A percentile compares a stretch with the other conserved stretches of the same genome.
Conservation (phyloP, 2,113 vertebrate species). For the Engystomops pustulosus region DNA sequence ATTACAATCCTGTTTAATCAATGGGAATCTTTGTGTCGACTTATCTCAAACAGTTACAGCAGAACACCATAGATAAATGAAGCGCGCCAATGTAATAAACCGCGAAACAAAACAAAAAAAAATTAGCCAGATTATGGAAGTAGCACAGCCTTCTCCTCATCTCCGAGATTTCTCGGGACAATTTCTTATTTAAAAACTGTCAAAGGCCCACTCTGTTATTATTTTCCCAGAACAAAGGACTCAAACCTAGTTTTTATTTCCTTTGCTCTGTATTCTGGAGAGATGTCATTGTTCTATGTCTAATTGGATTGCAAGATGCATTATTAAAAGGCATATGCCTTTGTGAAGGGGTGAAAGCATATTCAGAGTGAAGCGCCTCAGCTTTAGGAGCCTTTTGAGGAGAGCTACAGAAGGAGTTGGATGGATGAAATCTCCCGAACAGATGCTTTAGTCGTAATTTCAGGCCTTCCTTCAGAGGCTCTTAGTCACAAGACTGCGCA, state of each 20-base stretch:
- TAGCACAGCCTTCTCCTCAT: background rate
- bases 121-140: conserved; percentile 48
- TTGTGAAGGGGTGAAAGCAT: conserved; percentile 54
- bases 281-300: conserved; percentile 59
- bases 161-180: conserved; percentile 53
- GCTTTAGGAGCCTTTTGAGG: conserved; percentile 54
- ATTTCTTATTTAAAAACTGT: conserved; percentile 59
- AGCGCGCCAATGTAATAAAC: conserved; percentile 43
- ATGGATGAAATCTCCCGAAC: conserved; percentile 48
- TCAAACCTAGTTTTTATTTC: conserved; percentile 60
- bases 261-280: conserved; percentile 58
- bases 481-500: conserved; percentile 42
- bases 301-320: conserved; percentile 59
- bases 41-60: conserved; percentile 27
- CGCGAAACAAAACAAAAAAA: conserved; percentile 25
- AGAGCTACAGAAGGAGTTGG: conserved; percentile 49
- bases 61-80: conserved; percentile 19
- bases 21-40: conserved; percentile 16
- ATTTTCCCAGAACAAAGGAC: conserved; percentile 58
- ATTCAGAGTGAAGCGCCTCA: conserved; percentile 58
- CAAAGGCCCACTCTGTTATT: conserved; percentile 60
- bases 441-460: conserved; percentile 56
- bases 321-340: conserved; percentile 59
- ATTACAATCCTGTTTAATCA: conserved; percentile 33
- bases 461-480: conserved; percentile 47